Conservation (phyloP, 2,888 invertebrate genomes). For the Cheilosia scutellata region DNA sequence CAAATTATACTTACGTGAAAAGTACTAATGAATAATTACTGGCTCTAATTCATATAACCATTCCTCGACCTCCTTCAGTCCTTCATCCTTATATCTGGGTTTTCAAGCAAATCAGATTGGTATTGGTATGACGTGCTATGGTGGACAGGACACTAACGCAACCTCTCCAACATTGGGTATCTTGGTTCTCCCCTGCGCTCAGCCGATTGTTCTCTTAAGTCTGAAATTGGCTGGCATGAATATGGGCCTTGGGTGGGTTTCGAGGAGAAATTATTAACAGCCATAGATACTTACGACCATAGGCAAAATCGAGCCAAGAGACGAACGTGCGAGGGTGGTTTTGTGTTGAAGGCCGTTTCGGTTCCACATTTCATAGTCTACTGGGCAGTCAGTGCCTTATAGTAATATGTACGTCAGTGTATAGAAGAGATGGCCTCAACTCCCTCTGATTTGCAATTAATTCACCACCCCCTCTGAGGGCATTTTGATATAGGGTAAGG, state of each 20-base stretch:
- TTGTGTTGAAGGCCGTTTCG: constrained; percentile 65
- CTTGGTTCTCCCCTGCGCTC: constrained; percentile 56
- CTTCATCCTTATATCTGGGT: constrained; percentile 47
- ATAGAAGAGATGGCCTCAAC: constrained; percentile 50
- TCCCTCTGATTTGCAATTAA: constrained; percentile 75
- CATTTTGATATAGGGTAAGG: background rate
- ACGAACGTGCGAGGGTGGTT: constrained; percentile 9
- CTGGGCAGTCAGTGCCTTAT: constrained; percentile 70
- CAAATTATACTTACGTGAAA: constrained; percentile 75
- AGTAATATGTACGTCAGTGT: constrained; percentile 60
- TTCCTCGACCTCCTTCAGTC: constrained; percentile 30
- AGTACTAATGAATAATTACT: constrained; percentile 77
- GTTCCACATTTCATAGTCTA: constrained; percentile 75
- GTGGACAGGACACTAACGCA: constrained; percentile 54
- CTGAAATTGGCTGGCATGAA: constrained; percentile 46
- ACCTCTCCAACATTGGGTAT: constrained; percentile 63
- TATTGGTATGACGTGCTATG: background rate
- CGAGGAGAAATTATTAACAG: constrained; percentile 71
- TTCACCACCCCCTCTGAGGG: constrained; percentile 58
- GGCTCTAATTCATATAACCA: constrained; percentile 62
- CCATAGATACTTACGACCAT: constrained; percentile 34
- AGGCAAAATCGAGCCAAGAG: constrained; percentile 4
- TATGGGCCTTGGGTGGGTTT: constrained; percentile 46
- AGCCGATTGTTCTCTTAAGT: constrained; percentile 74
- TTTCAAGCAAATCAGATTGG: constrained; percentile 34